Percentiles rank a stretch among this genome's conserved stretches.
These are phyloP conservation scores for Tachina fera DNA, from an alignment of 2,888 invertebrate species.

Conservation along the genomic window DNA sequence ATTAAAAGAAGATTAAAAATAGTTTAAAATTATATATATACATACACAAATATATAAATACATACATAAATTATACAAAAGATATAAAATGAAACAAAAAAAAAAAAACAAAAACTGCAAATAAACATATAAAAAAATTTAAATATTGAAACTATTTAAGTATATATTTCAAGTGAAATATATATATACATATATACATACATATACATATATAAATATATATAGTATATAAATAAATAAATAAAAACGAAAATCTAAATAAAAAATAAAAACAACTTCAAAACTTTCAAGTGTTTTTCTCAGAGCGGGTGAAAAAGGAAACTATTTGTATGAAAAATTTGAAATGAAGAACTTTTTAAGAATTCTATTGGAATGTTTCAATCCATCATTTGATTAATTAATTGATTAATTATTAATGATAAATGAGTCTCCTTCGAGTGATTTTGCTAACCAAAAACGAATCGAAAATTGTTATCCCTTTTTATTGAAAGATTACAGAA, in stretches of 20 bases:
- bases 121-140: constrained; percentile 63
- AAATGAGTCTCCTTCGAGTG: too few species aligned
- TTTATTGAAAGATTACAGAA: too few species aligned
- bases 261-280: constrained; percentile 69
- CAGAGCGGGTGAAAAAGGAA: background rate
- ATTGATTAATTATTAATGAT: too few species aligned
- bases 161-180: constrained; percentile 65
- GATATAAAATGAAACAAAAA: constrained; percentile 17
- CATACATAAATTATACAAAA: constrained; percentile 63
- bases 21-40: constrained; percentile 61
- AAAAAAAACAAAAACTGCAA: constrained; percentile 54
- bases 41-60: constrained; percentile 62
- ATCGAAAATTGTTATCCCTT: too few species aligned
- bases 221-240: constrained; percentile 43
- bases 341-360: background rate
- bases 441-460: too few species aligned
- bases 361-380: too few species aligned
- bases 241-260: constrained; percentile 61
- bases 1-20: constrained; percentile 36
- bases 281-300: constrained; percentile 33
- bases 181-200: background rate
- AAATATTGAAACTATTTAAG: constrained; percentile 66
- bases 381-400: too few species aligned
- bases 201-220: too few species aligned
- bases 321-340: background rate